A percentile compares a stretch with the other conserved stretches of the same genome.
Conservation (phyloP, 1,140 invertebrate genomes). For the Calosoma granatense region DNA sequence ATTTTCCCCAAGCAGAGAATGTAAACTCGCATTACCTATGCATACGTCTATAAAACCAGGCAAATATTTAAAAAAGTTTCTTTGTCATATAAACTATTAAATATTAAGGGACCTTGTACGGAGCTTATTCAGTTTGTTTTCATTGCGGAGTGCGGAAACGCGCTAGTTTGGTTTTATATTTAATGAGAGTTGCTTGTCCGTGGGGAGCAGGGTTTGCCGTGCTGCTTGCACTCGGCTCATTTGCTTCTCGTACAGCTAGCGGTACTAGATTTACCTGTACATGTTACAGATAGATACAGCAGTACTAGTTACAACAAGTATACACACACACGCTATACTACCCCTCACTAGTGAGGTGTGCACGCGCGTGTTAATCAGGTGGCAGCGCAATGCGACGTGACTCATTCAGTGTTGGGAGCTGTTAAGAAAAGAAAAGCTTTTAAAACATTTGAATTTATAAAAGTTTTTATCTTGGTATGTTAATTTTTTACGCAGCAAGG, state of each 20-base stretch:
- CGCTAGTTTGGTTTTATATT: conserved; percentile 18
- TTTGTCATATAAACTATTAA: conserved; percentile 20
- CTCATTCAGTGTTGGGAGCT: neutral
- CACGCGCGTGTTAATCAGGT: neutral
- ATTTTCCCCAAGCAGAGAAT: neutral
- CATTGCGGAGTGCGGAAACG: conserved; percentile 15
- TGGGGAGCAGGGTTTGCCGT: neutral
- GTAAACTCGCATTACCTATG: neutral
- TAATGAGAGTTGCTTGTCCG: conserved; percentile 16
- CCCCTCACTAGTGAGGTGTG: too few species aligned
- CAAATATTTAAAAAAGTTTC: conserved; percentile 14
- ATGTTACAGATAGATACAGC: too few species aligned
- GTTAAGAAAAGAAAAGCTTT: conserved; percentile 1
- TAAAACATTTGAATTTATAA: conserved; percentile 5
- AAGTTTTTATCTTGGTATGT: neutral
- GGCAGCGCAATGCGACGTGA: neutral
- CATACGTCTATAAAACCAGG: neutral
- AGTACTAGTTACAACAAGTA: too few species aligned
- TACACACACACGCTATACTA: too few species aligned
- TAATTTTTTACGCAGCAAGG: conserved; percentile 8
- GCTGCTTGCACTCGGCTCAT: neutral
- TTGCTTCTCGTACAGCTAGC: neutral
- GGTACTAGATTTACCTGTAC: too few species aligned
- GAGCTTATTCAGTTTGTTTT: conserved; percentile 7
- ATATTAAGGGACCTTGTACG: conserved; percentile 14